These are phyloP conservation scores for Progne subis DNA, from an alignment of 2,113 vertebrate species.

Conservation along the genomic window DNA sequence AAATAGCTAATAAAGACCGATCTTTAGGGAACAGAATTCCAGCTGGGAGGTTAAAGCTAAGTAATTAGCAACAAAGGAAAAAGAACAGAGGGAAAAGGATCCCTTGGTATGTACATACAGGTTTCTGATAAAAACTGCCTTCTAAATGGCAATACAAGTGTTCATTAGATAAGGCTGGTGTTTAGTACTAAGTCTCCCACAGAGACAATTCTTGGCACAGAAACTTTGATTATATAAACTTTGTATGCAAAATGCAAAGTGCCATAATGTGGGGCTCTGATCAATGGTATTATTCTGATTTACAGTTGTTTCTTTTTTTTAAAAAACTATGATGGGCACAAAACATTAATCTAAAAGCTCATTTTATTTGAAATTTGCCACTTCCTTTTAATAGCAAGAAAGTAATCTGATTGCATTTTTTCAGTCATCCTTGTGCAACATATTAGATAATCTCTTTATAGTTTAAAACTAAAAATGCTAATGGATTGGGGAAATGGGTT, in stretches of 20 bases:
- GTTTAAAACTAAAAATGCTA: slow-evolving; percentile 46
- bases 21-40: background rate
- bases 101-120: background rate
- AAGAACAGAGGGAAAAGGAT: background rate
- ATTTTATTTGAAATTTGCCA: slow-evolving; percentile 2
- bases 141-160: background rate
- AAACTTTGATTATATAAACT: slow-evolving; percentile 48
- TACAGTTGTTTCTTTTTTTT: background rate
- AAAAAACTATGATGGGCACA: slow-evolving; percentile 35
- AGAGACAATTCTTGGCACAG: slow-evolving; percentile 11
- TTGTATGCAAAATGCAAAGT: slow-evolving; percentile 48
- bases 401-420: slow-evolving; percentile 17
- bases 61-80: background rate
- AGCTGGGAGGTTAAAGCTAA: background rate
- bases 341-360: slow-evolving; percentile 59
- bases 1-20: background rate
- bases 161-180: slow-evolving; percentile 11
- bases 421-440: background rate
- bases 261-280: slow-evolving; percentile 13
- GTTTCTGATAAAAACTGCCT: background rate
- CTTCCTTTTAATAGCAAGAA: slow-evolving; percentile 41
- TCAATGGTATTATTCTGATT: slow-evolving; percentile 37
- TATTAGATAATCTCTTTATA: slow-evolving; percentile 38
- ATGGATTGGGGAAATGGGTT: slow-evolving; percentile 46
- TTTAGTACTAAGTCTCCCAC: background rate